Evolutionary conservation across 2,113 vertebrate species (phyloP), one percentile per base, ranked within the genome.

Genomic region (Ramphastos sulfuratus): DNA sequence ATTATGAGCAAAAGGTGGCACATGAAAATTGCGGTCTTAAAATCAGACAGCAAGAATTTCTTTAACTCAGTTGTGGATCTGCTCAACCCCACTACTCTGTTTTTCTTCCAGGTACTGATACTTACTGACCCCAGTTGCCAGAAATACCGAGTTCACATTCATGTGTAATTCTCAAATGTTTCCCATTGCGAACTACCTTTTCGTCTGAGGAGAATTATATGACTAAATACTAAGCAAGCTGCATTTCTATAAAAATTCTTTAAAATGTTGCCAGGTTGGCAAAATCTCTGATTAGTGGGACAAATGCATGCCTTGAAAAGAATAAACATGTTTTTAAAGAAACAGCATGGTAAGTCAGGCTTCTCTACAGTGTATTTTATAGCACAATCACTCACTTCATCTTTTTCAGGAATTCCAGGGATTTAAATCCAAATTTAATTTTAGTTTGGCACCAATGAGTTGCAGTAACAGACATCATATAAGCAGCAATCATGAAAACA

Each of bases 361-460:
- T 92, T 91, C 25, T 90, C 88, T 74, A 44, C 65, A 83, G 33
- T 25, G 54, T 78, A 25, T 75, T 82, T 65, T 72, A 10, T 65
- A 87, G 54, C 71, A 94, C 87, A 95, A 82, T 93, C 3, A 20
- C 44, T 90, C 71, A 31, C 35, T 92, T 93, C 69, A 94, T 77
- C 58, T 80, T 88, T 92, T 90, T 96, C 44, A 93, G 78, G 58
- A 72, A 83, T 95, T 95, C 84, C 81, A 92, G 80, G 71, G 61
- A 77, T 95, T 94, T 92, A 80, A 93, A 95, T 58, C n/a, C n/a
- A 90, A 96, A 95, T 90, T 95, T 94, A 93, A 94, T 93, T 95
- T 95, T 90, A 92, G 61, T 81, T 95, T 95, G 96, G 87, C 94
- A 94, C 54, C 82, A 89, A 7, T 60, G 70, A 94, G 87, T 39